Evolutionary conservation across 2,797 vertebrate genomes (phyloP).

Genomic region (Argentina silus): DNA sequence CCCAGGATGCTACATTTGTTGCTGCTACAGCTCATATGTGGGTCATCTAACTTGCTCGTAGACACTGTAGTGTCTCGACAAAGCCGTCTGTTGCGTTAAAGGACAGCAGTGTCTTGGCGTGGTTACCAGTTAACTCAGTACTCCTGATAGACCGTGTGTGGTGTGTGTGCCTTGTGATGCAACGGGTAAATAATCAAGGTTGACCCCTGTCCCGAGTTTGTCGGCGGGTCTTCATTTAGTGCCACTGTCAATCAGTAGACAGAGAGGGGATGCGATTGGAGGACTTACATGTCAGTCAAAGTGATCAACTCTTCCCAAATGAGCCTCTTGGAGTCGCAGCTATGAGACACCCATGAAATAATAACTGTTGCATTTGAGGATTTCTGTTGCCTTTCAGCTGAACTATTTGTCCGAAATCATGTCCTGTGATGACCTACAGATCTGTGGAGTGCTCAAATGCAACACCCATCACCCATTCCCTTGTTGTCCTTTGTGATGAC

Average conservation of each 20-base stretch:
- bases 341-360: neutral
- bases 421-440: neutral
- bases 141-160: conserved; percentile 19
- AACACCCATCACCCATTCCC: too few relatives aligned
- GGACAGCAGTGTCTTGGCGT: neutral
- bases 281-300: neutral
- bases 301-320: neutral
- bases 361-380: too few relatives aligned
- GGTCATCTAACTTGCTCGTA: neutral
- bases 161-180: conserved; percentile 51
- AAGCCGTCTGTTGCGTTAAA: neutral
- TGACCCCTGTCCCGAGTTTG: conserved; percentile 4
- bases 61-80: neutral
- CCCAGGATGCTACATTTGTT: too few relatives aligned
- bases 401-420: too few relatives aligned
- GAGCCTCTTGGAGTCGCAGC: neutral
- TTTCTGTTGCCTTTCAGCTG: too few relatives aligned
- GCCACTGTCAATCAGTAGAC: neutral
- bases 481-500: neutral
- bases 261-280: neutral
- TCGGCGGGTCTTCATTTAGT: neutral
- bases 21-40: too few relatives aligned
- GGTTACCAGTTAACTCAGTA: neutral
- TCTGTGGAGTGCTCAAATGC: too few relatives aligned
- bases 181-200: conserved; percentile 45